Evolutionary conservation across 2,113 vertebrate species (phyloP), one percentile per base, ranked within the genome.

Genomic region (Coptodon bakossiorum): DNA sequence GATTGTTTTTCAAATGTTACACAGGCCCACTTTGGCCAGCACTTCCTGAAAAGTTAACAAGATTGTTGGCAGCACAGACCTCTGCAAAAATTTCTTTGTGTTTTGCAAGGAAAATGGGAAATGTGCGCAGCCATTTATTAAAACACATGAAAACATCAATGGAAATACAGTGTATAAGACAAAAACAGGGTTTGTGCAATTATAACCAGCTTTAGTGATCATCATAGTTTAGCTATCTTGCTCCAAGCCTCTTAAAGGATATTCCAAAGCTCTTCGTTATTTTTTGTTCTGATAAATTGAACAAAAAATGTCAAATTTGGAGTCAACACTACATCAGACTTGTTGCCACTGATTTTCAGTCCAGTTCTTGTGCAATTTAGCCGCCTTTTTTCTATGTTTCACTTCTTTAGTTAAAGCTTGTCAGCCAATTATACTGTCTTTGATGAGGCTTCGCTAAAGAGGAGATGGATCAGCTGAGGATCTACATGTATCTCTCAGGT

Each of bases 91-190:
- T 63, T 63, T 63, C 9, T 11, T 11, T 36, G 31, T n/a, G 17
- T 63, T 63, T 63, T 63, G 31, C 59, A 11, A 63, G 59, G 17
- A 66, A 66, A 38, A 22, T 38, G 10, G 61, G 34, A 66, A 66
- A 1, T 38, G 0, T 38, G 61, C 36, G 17, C 34, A 38, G 34
- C 61, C 0, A 38, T 66, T 66, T 66, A 66, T 66, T 38, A 36
- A 66, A 66, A 66, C 3, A 2, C 1, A 10, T 12, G 31, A 66
- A 63, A 36, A n/a, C 10, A 38, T 38, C 19, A 38, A 38, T 66
- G 61, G 61, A 1, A 38, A 8, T 66, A 13, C 61, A 66, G 6
- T 0, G 0, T 66, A 66, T 66, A 38, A 66, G 17, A 1, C 10
- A 66, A 66, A 36, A 66, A 66, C 34, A 66, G 0, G 6, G 0